These are phyloP conservation scores for Drosophila neonasuta DNA, from an alignment of 2,888 invertebrate species.

Conservation along the genomic window DNA sequence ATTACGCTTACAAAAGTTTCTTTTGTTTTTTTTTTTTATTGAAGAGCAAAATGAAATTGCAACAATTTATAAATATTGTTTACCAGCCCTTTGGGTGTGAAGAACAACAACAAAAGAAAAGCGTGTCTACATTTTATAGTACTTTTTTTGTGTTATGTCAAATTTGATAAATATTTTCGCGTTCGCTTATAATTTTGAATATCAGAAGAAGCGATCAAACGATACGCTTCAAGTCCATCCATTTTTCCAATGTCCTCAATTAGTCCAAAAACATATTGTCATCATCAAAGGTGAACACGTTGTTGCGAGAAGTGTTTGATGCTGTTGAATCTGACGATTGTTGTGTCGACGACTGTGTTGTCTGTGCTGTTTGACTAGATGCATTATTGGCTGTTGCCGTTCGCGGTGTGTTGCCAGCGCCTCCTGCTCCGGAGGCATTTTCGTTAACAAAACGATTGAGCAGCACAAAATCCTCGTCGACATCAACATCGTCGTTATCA, in stretches of 20 bases:
- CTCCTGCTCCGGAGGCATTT: slow-evolving; percentile 25
- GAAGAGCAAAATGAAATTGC: slow-evolving; percentile 21
- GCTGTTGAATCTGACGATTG: slow-evolving; percentile 24
- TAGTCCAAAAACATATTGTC: slow-evolving; percentile 81
- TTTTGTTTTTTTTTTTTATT: slow-evolving; percentile 17
- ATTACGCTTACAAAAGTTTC: slow-evolving; percentile 29
- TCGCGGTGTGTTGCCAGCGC: slow-evolving; percentile 24
- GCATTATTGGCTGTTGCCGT: slow-evolving; percentile 26
- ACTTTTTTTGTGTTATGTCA: slow-evolving; percentile 22
- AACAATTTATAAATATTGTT: slow-evolving; percentile 34
- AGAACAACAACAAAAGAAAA: slow-evolving; percentile 67
- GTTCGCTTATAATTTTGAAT: slow-evolving; percentile 66
- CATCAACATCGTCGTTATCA: slow-evolving; percentile 71
- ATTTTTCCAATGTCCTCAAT: slow-evolving; percentile 29
- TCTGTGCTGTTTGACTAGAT: slow-evolving; percentile 51
- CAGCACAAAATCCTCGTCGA: slow-evolving; percentile 53
- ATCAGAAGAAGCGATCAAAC: slow-evolving; percentile 32
- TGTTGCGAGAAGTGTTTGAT: slow-evolving; percentile 55
- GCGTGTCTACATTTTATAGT: slow-evolving; percentile 41
- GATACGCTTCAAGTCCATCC: slow-evolving; percentile 6
- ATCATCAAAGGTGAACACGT: slow-evolving; percentile 80
- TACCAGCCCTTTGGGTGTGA: slow-evolving; percentile 42
- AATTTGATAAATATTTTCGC: slow-evolving; percentile 53
- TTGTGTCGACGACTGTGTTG: slow-evolving; percentile 13
- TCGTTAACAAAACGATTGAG: slow-evolving; percentile 65